Evolutionary conservation across 2,113 vertebrate species (phyloP).

Genomic region (Poeciliopsis turrubarensis): DNA sequence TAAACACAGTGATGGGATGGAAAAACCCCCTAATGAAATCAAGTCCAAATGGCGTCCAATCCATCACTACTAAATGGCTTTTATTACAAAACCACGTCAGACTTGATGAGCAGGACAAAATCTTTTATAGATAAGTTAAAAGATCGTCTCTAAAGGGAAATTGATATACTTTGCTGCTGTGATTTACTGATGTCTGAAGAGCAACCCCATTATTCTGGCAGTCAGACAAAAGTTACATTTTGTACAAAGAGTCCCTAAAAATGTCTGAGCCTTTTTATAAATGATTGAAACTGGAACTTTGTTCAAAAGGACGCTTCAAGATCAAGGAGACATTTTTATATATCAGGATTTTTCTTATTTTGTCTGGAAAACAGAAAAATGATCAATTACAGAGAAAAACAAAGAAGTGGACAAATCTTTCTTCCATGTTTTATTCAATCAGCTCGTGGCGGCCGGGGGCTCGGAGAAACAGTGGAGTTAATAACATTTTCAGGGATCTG

Average conservation of each 20-base stretch:
- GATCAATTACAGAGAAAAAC: too few species aligned
- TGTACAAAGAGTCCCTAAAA: background rate
- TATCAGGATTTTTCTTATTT: too few species aligned
- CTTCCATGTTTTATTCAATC: too few species aligned
- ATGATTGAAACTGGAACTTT: background rate
- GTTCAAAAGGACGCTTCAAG: too few species aligned
- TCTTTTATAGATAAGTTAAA: slow-evolving; percentile 15
- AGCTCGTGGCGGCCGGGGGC: too few species aligned
- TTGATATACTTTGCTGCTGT: background rate
- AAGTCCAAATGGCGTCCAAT: background rate
- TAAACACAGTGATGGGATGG: too few species aligned
- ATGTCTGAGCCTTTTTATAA: background rate
- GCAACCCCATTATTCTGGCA: background rate
- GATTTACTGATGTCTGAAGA: slow-evolving; percentile 2
- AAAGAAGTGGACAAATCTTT: too few species aligned
- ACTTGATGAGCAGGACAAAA: slow-evolving; percentile 5
- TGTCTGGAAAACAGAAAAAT: too few species aligned
- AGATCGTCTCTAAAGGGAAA: background rate
- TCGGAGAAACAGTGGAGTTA: too few species aligned
- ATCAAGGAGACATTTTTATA: too few species aligned
- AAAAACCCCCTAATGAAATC: too few species aligned
- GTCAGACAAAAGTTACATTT: slow-evolving; percentile 6
- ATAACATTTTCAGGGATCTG: too few species aligned
- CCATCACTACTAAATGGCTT: slow-evolving; percentile 3
- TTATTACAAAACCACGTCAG: background rate